These are phyloP conservation scores for Tinea semifulvella DNA, from an alignment of 2,888 invertebrate species.

Conservation along the genomic window DNA sequence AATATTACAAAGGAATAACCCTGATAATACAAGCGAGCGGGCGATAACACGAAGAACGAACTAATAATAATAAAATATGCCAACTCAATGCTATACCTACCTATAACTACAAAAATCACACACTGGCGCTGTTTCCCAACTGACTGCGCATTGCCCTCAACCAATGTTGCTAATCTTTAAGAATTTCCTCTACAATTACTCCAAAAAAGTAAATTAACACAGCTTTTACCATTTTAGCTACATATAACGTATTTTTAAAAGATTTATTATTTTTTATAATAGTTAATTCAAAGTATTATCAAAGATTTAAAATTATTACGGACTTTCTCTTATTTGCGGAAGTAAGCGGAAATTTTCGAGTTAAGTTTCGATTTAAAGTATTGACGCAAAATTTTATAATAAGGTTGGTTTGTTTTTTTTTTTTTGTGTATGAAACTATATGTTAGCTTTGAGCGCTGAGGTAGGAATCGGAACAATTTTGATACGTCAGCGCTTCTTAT, in stretches of 20 bases:
- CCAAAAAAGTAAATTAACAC: not conserved
- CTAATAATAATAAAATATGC: constrained; percentile 48
- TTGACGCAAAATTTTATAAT: too few species aligned
- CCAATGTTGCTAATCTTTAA: constrained; percentile 44
- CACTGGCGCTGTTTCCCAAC: constrained; percentile 49
- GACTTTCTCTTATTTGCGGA: too few species aligned
- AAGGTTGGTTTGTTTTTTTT: too few species aligned
- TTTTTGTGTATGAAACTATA: too few species aligned
- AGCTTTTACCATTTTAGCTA: too few species aligned
- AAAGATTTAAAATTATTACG: too few species aligned
- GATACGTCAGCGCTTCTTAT: constrained; percentile 16
- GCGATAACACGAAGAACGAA: not conserved
- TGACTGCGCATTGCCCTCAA: constrained; percentile 35
- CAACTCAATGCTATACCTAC: constrained; percentile 61
- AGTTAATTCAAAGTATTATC: too few species aligned
- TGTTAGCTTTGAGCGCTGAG: too few species aligned
- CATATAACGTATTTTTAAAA: not conserved
- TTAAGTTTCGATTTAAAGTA: too few species aligned
- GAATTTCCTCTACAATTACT: not conserved
- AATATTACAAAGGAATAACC: constrained; percentile 43
- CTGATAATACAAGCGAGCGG: constrained; percentile 46
- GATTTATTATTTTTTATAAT: too few species aligned
- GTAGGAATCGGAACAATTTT: constrained; percentile 9
- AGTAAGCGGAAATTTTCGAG: too few species aligned
- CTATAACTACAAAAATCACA: constrained; percentile 55